phyloP scores from a whole-genome alignment of 2,888 invertebrate genomes.

The Cryptocephalus primarius region DNA sequence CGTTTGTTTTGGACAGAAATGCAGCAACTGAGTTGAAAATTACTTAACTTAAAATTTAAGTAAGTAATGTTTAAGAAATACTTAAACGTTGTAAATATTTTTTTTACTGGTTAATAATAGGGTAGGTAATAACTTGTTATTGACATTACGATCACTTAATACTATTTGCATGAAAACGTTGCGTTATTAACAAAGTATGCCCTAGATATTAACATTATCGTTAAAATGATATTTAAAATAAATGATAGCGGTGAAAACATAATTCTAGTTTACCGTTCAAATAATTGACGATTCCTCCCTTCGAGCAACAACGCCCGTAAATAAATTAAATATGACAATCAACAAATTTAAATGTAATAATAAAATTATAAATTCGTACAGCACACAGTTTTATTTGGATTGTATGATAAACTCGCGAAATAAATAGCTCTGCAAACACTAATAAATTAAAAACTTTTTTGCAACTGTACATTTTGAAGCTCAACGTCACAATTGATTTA shows the following conservation, averaged over 20 bases:
- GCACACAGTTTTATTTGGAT: conserved; percentile 14
- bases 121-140: too few species aligned
- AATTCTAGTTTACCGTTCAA: neutral
- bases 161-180: too few species aligned
- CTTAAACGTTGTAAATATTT: too few species aligned
- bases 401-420: conserved; percentile 26
- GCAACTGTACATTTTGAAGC: conserved; percentile 33
- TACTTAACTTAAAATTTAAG: too few species aligned
- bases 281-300: neutral
- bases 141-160: too few species aligned
- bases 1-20: too few species aligned
- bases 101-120: too few species aligned
- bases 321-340: neutral
- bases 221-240: too few species aligned
- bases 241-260: neutral
- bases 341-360: conserved; percentile 1
- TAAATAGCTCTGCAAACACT: conserved; percentile 28
- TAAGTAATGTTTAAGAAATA: too few species aligned
- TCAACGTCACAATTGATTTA: conserved; percentile 36
- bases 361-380: neutral
- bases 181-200: too few species aligned
- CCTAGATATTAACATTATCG: neutral
- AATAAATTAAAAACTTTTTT: conserved; percentile 31
- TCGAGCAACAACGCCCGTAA: neutral
- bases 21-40: too few species aligned